Conservation (phyloP, 2,888 invertebrate species). For the Orthonychiurus folsomi region DNA sequence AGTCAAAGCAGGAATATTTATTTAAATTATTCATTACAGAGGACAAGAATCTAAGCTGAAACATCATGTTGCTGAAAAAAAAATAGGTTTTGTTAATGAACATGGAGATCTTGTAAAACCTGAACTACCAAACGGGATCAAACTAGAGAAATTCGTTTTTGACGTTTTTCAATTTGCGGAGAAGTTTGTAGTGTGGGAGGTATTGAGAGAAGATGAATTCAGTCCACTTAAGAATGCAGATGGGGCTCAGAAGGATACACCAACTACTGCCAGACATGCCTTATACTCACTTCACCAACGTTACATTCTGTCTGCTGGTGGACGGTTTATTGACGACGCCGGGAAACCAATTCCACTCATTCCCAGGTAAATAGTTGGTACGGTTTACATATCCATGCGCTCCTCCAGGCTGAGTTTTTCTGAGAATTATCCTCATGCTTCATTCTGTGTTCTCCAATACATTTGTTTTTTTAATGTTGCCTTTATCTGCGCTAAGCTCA, state of each 20-base stretch:
- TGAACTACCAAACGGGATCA: slow-evolving; percentile 82
- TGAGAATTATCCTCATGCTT: too few relatives aligned
- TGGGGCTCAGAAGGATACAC: slow-evolving; percentile 77
- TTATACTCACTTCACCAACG: slow-evolving; percentile 66
- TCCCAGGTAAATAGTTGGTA: slow-evolving; percentile 42
- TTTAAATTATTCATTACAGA: slow-evolving; percentile 30
- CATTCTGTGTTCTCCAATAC: too few relatives aligned
- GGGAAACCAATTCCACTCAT: slow-evolving; percentile 45
- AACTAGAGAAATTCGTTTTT: slow-evolving; percentile 98
- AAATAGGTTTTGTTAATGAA: slow-evolving; percentile 75
- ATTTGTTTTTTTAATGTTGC: too few relatives aligned
- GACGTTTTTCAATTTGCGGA: slow-evolving; percentile 93
- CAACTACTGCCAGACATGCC: slow-evolving; percentile 72
- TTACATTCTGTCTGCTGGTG: slow-evolving; percentile 74
- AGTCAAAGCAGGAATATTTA: slow-evolving; percentile 5
- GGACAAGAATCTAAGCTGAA: slow-evolving; percentile 67
- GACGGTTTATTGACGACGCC: slow-evolving; percentile 51
- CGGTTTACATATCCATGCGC: too few relatives aligned
- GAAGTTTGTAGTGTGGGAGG: slow-evolving; percentile 87
- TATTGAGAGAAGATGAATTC: slow-evolving; percentile 83
- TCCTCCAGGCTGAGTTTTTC: too few relatives aligned
- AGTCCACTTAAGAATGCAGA: slow-evolving; percentile 94
- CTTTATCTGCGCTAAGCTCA: too few relatives aligned
- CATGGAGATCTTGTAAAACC: slow-evolving; percentile 65
- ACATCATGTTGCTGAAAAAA: slow-evolving; percentile 93